Evolutionary conservation across 2,797 vertebrate species (phyloP).

Genomic region (Neostethus bicornis): DNA sequence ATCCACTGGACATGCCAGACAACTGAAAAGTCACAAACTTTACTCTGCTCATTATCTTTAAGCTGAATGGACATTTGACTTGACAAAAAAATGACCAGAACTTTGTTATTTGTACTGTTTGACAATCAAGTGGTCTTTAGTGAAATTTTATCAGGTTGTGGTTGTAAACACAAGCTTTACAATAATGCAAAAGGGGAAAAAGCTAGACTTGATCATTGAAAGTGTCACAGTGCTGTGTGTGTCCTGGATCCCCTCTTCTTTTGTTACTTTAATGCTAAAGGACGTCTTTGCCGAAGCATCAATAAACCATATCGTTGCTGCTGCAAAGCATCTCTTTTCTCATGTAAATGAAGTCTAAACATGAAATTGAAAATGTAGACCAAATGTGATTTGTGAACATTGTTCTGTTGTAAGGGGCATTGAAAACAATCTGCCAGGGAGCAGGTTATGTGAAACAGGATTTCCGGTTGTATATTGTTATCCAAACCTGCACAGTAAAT

Average conservation of each 20-base stretch:
- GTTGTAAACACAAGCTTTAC: not conserved
- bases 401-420: not conserved
- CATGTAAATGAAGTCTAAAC: not conserved
- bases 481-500: not conserved
- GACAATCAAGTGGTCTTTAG: not conserved
- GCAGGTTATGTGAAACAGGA: not conserved
- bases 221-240: not conserved
- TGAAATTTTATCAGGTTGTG: not conserved
- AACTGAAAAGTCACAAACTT: not conserved
- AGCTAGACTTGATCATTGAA: not conserved
- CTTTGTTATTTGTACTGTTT: not conserved
- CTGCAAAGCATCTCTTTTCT: not conserved
- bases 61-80: not conserved
- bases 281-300: not conserved
- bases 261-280: not conserved
- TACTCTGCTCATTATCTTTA: not conserved
- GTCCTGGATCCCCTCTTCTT: not conserved
- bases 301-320: not conserved
- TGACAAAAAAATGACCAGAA: not conserved
- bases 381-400: not conserved
- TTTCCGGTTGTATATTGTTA: not conserved
- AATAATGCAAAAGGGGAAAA: not conserved
- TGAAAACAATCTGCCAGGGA: not conserved
- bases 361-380: not conserved
- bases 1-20: slow-evolving; percentile 8